A percentile compares a stretch with the other conserved stretches of the same genome.
phyloP scores from a whole-genome alignment of 2,113 vertebrate species.

The Lophochroa leadbeateri region DNA sequence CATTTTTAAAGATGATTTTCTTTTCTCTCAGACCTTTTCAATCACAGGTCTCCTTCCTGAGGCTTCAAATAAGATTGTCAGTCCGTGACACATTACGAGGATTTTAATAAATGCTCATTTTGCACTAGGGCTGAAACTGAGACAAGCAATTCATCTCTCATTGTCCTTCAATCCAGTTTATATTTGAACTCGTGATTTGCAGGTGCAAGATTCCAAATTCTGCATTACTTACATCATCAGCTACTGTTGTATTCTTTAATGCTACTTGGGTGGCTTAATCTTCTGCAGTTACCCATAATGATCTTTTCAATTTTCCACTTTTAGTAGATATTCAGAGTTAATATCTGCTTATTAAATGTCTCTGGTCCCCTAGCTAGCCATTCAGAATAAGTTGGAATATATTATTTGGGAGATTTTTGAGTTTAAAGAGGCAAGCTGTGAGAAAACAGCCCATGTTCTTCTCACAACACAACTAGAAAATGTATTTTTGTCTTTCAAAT shows the following conservation, averaged over 20 bases:
- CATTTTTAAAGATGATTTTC: not conserved
- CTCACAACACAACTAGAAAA: not conserved
- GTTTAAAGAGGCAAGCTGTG: not conserved
- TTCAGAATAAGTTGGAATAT: not conserved
- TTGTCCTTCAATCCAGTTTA: not conserved
- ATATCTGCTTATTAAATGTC: not conserved
- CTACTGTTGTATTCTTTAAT: not conserved
- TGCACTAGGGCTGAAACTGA: not conserved
- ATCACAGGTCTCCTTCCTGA: not conserved
- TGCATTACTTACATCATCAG: not conserved
- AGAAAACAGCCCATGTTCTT: not conserved
- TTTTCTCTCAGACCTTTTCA: not conserved
- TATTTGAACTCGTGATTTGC: not conserved
- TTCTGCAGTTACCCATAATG: not conserved
- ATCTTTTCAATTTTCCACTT: not conserved
- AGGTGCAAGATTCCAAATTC: not conserved
- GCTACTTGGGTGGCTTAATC: not conserved
- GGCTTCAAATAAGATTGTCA: not conserved
- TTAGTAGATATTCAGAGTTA: not conserved
- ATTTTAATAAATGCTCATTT: slow-evolving; percentile 2
- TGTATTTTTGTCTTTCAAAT: not conserved
- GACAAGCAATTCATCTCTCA: not conserved
- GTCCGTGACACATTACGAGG: not conserved
- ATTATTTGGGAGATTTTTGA: not conserved
- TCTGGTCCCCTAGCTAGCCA: not conserved